Base-by-base conservation (phyloP, 1,140 invertebrate genomes). In the Tetramorium alpestre region DNA sequence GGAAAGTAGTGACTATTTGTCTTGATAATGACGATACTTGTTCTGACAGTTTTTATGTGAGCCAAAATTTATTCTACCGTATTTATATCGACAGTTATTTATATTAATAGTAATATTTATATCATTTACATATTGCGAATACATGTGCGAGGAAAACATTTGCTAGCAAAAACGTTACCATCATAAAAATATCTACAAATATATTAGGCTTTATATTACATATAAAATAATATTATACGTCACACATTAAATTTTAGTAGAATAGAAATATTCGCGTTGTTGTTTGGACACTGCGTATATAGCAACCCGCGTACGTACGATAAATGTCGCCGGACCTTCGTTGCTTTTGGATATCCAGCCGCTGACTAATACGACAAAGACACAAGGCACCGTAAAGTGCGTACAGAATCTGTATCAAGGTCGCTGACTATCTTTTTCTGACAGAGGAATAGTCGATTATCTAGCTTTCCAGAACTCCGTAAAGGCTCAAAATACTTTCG, bases 361-460 rank as follows among this genome's bases (percentile, higher is more conserved):
- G 6, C 25, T 77, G 84, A 89, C 84, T 86, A 86, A 87, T 54
- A 56, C 33, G 28, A 49, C 38, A 11, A 13, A 73, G 28, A 81
- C 69, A 70, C 62, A 56, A 76, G 58, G 47, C 13, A 49, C 78
- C 44, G 16, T 86, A 86, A 86, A 72, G 44, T 28, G 28, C 67
- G 58, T 75, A 60, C 22, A 76, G 58, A 87, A 65, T 77, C 38
- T 62, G 84, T 78, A 72, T 62, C 84, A 64, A 38, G 47, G 69
- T 72, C 11, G 13, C 41, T 28, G n/a, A 60, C 41, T 18, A 18
- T 60, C 41, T 60, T 13, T 25, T 7, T 33, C 33, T 33, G 3
- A 4, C 16, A 25, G 72, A 18, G 28, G 28, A 16, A 64, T 78
- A 41, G 28, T 8, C 18, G 41, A 47, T 18, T 33, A 33, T 44